Conservation (phyloP, 1,140 invertebrate genomes). For the Tribolium madens region DNA sequence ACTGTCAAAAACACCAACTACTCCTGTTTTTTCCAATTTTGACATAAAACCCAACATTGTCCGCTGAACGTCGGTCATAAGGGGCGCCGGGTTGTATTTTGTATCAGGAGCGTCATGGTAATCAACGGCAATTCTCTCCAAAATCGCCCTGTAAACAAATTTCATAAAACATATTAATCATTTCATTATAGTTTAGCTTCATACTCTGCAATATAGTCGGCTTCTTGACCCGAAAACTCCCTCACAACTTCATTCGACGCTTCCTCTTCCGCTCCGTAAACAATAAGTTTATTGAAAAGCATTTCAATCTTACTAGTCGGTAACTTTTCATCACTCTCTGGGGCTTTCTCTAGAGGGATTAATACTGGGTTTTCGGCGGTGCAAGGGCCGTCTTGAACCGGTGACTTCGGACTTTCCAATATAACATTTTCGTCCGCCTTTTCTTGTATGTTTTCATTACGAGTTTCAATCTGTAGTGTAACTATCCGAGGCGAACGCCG, state of each 20-base stretch:
- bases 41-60: conserved; percentile 54
- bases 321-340: conserved; percentile 11
- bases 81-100: conserved; percentile 53
- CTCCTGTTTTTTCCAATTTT: conserved; percentile 47
- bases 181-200: neutral
- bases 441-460: neutral
- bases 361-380: conserved; percentile 34
- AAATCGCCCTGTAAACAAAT: conserved; percentile 51
- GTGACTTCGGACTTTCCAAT: conserved; percentile 47
- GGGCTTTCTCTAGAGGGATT: conserved; percentile 49
- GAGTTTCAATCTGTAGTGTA: neutral
- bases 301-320: conserved; percentile 45
- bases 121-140: conserved; percentile 51
- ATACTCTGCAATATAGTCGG: conserved; percentile 40
- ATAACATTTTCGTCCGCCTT: neutral
- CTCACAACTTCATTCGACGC: conserved; percentile 49
- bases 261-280: conserved; percentile 52
- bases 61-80: conserved; percentile 57
- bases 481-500: neutral
- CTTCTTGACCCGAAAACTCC: conserved; percentile 48
- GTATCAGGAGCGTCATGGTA: conserved; percentile 49
- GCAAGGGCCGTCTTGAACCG: conserved; percentile 19
- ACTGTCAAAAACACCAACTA: conserved; percentile 46
- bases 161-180: conserved; percentile 2
- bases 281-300: conserved; percentile 54